Percentiles rank a stretch among this genome's conserved stretches.
phyloP scores from a whole-genome alignment of 2,888 invertebrate species.

The Blera fallax region DNA sequence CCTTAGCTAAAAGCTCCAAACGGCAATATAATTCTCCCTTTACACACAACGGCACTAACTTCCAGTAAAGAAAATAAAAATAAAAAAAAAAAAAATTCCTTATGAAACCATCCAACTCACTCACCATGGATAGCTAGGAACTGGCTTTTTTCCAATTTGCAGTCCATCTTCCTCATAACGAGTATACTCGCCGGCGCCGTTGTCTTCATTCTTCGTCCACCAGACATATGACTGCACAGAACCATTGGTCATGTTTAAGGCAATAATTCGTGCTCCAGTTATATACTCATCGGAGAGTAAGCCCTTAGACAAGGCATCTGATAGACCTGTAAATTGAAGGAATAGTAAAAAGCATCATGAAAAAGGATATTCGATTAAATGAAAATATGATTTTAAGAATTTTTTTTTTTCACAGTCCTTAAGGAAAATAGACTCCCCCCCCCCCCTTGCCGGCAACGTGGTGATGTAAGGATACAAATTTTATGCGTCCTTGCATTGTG shows the following conservation, averaged over 20 bases:
- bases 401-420: neutral
- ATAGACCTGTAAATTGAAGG: conserved; percentile 83
- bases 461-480: neutral
- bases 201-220: conserved; percentile 83
- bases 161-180: conserved; percentile 84
- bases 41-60: neutral
- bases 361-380: conserved; percentile 62
- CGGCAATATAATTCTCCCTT: neutral
- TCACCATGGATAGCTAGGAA: conserved; percentile 88
- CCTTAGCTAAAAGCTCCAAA: conserved; percentile 16
- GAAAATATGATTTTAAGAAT: conserved; percentile 30
- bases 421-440: conserved; percentile 2
- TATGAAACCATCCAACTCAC: conserved; percentile 73
- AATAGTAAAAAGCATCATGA: conserved; percentile 13
- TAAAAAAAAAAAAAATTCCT: neutral
- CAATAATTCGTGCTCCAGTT: conserved; percentile 84
- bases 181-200: conserved; percentile 79
- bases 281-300: conserved; percentile 85
- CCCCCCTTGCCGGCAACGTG: too few relatives aligned
- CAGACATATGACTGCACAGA: conserved; percentile 84
- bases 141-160: conserved; percentile 86
- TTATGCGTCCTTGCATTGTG: neutral
- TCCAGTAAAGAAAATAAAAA: neutral
- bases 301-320: conserved; percentile 89
- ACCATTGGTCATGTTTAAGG: conserved; percentile 85